phyloP scores from a whole-genome alignment of 2,888 invertebrate species.

The Trachelus troglodyta region DNA sequence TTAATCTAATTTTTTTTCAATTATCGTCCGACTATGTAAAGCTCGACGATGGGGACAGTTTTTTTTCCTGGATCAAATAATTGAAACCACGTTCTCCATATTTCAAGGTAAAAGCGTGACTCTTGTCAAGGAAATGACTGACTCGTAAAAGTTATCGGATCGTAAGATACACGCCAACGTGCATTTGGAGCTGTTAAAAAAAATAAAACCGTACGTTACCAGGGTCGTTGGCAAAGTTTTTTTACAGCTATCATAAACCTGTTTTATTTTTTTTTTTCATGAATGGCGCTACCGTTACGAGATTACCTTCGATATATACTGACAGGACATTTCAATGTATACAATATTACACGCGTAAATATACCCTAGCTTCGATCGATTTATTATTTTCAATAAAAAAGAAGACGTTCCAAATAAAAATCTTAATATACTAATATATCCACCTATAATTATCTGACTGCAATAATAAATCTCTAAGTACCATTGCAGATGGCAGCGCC shows the following conservation, averaged over 20 bases:
- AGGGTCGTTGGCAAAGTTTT: conserved; percentile 3
- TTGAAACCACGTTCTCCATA: background rate
- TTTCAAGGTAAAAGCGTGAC: background rate
- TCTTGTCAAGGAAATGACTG: background rate
- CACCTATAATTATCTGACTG: background rate
- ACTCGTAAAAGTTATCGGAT: background rate
- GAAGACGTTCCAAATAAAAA: background rate
- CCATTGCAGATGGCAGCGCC: background rate
- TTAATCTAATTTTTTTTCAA: background rate
- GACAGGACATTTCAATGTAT: background rate
- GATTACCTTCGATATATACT: background rate
- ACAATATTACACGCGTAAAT: background rate
- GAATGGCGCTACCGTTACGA: background rate
- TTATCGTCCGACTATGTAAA: background rate
- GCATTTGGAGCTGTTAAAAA: conserved; percentile 1
- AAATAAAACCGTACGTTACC: background rate
- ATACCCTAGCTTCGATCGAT: background rate
- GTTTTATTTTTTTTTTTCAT: background rate
- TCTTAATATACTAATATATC: background rate
- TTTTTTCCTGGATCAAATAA: background rate
- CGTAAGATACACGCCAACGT: background rate
- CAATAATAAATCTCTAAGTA: no score
- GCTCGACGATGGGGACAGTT: background rate
- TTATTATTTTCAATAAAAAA: background rate
- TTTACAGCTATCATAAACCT: background rate